Percentiles rank a stretch among this genome's conserved stretches.
Evolutionary conservation across 2,888 invertebrate species (phyloP).

Genomic region (Nomada ferruginata): DNA sequence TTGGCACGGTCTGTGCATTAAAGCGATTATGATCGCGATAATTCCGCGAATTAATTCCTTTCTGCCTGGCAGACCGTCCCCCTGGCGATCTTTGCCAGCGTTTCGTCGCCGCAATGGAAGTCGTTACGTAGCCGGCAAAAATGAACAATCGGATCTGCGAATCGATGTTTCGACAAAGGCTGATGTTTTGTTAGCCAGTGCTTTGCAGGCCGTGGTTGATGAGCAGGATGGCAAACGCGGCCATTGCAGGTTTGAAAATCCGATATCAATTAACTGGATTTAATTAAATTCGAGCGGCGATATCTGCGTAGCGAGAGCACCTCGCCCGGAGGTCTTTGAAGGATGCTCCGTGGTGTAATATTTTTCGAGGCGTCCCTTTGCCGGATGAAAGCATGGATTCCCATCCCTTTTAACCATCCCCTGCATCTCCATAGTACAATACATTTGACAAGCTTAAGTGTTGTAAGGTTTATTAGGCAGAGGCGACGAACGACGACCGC

Average conservation of each 20-base stretch:
- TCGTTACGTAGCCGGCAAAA: constrained; percentile 24
- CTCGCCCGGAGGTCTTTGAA: neutral
- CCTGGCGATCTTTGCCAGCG: constrained; percentile 39
- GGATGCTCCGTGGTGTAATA: neutral
- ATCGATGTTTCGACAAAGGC: neutral
- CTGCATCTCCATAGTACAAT: neutral
- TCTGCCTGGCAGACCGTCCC: constrained; percentile 45
- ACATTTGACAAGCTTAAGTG: constrained; percentile 21
- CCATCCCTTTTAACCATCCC: neutral
- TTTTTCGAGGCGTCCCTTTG: constrained; percentile 5
- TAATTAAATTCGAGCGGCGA: constrained; percentile 9
- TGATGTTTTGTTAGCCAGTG: neutral
- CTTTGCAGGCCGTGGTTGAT: neutral
- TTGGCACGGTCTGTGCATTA: constrained; percentile 61
- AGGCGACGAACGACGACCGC: neutral
- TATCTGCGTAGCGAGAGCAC: neutral
- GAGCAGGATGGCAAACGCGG: neutral
- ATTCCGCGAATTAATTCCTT: constrained; percentile 71
- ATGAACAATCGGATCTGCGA: constrained; percentile 37
- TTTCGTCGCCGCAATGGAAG: constrained; percentile 17
- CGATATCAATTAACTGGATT: constrained; percentile 32
- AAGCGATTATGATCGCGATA: constrained; percentile 72
- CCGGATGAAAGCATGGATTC: neutral
- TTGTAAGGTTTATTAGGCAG: constrained; percentile 34
- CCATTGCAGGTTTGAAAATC: neutral